phyloP scores from a whole-genome alignment of 2,888 invertebrate genomes.

The Lochmaea crataegi region DNA sequence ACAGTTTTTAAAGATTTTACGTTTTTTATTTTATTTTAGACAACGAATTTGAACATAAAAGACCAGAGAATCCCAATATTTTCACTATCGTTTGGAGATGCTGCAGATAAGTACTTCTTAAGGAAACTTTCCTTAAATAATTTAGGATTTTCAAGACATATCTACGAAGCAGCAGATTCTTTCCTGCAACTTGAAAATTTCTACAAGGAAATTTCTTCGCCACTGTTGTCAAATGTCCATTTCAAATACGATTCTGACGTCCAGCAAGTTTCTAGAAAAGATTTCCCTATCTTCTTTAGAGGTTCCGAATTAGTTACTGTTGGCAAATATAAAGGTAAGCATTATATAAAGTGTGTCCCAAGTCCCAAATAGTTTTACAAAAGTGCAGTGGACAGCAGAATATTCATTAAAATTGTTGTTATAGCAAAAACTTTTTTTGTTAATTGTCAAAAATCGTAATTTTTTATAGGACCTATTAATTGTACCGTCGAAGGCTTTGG shows the following conservation, averaged over 20 bases:
- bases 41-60: conserved; percentile 58
- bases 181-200: conserved; percentile 73
- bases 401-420: too few species aligned
- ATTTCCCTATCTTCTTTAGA: conserved; percentile 71
- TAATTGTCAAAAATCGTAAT: not conserved
- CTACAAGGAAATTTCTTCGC: conserved; percentile 75
- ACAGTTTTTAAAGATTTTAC: too few species aligned
- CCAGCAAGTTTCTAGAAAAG: conserved; percentile 66
- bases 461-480: conserved; percentile 17
- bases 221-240: conserved; percentile 73
- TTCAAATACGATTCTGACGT: conserved; percentile 72
- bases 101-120: conserved; percentile 73
- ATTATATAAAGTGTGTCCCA: too few species aligned
- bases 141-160: conserved; percentile 74
- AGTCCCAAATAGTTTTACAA: not conserved
- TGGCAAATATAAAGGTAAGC: conserved; percentile 60
- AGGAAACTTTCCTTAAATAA: conserved; percentile 73
- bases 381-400: not conserved
- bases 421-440: not conserved
- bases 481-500: conserved; percentile 7
- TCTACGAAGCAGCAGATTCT: conserved; percentile 76
- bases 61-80: conserved; percentile 66
- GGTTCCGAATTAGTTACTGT: conserved; percentile 75
- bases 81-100: conserved; percentile 75
- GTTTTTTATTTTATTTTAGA: conserved; percentile 46